phyloP scores from a whole-genome alignment of 1,140 invertebrate genomes.

The Hormaphis cornu region DNA sequence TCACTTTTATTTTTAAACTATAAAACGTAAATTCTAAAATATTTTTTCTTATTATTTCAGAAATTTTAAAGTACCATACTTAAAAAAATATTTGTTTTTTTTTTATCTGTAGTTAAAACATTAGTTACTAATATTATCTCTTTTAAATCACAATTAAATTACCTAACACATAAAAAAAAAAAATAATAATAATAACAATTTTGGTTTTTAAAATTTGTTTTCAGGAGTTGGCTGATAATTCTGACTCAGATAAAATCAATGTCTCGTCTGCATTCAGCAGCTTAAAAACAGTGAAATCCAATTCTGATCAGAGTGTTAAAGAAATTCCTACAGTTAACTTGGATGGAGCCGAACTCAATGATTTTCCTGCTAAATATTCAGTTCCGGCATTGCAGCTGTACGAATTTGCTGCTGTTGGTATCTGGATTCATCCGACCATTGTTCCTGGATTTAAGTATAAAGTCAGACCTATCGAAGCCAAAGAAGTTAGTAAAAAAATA shows the following conservation, averaged over 20 bases:
- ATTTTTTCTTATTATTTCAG: background rate
- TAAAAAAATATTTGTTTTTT: background rate
- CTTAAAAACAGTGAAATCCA: background rate
- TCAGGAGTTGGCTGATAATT: slow-evolving; percentile 13
- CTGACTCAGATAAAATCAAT: background rate
- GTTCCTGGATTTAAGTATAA: slow-evolving; percentile 64
- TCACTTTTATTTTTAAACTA: background rate
- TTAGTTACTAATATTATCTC: slow-evolving; percentile 1
- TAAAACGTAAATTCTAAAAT: background rate
- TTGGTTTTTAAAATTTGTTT: slow-evolving; percentile 9
- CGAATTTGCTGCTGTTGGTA: slow-evolving; percentile 61
- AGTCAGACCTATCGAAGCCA: slow-evolving; percentile 54
- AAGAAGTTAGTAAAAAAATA: slow-evolving; percentile 38
- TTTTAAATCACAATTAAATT: background rate
- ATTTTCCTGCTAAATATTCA: slow-evolving; percentile 54
- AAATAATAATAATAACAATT: background rate
- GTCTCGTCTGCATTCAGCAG: background rate
- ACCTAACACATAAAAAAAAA: background rate
- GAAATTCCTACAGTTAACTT: slow-evolving; percentile 40
- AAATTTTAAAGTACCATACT: background rate
- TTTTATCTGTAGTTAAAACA: background rate
- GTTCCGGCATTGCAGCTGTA: slow-evolving; percentile 51
- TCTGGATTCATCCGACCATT: slow-evolving; percentile 61
- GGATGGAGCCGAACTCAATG: slow-evolving; percentile 50
- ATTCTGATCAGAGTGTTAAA: background rate